phyloP scores from a whole-genome alignment of 2,888 invertebrate genomes.

The Athetis lepigone region DNA sequence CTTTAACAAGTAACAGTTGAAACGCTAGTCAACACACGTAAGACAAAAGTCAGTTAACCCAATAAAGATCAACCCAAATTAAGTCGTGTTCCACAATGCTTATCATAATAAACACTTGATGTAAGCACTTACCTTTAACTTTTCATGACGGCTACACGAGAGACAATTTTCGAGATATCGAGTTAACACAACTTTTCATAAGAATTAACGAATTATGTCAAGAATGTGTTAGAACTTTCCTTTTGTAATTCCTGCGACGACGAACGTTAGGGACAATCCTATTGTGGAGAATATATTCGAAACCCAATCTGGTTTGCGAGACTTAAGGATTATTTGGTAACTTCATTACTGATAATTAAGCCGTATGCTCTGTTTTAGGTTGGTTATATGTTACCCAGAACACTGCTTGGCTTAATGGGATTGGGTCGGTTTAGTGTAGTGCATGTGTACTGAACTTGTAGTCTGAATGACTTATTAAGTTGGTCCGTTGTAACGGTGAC shows the following conservation, averaged over 20 bases:
- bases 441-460: neutral
- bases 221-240: neutral
- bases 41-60: constrained; percentile 8
- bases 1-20: neutral
- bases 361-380: constrained; percentile 1
- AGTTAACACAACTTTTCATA: constrained; percentile 13
- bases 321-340: constrained; percentile 24
- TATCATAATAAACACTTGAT: constrained; percentile 42
- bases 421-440: neutral
- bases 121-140: constrained; percentile 17
- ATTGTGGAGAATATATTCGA: constrained; percentile 3
- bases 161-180: constrained; percentile 13
- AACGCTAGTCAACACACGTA: neutral
- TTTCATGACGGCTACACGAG: constrained; percentile 14
- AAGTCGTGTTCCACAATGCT: constrained; percentile 19
- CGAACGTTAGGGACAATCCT: constrained; percentile 2
- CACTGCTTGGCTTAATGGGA: constrained; percentile 21
- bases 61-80: constrained; percentile 15
- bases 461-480: neutral
- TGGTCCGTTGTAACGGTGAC: neutral
- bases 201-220: constrained; percentile 20
- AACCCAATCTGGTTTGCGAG: constrained; percentile 24
- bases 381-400: constrained; percentile 1
- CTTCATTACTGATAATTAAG: constrained; percentile 24
- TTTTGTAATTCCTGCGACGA: constrained; percentile 7